phyloP scores from a whole-genome alignment of 2,888 invertebrate genomes.

The Brachyopa scutellaris region DNA sequence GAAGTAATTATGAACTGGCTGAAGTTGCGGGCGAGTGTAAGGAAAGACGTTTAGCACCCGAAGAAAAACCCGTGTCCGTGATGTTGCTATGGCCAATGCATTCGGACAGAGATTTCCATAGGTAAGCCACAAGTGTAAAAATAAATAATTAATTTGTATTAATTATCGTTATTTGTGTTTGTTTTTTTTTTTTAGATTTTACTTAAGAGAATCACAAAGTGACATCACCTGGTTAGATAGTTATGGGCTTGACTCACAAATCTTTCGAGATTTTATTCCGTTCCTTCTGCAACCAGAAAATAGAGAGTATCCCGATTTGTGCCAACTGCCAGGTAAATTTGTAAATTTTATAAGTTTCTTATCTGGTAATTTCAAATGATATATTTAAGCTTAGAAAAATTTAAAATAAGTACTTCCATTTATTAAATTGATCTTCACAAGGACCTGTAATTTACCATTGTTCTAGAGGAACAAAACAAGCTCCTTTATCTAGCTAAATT shows the following conservation, averaged over 20 bases:
- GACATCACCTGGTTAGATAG: conserved; percentile 94
- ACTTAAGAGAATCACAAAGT: conserved; percentile 92
- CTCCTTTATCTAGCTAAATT: no score
- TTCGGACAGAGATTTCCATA: conserved; percentile 80
- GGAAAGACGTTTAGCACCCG: conserved; percentile 91
- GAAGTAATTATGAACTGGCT: conserved; percentile 90
- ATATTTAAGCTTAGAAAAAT: no score
- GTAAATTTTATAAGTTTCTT: no score
- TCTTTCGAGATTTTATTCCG: conserved; percentile 94
- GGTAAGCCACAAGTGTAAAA: conserved; percentile 51
- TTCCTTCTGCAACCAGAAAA: conserved; percentile 96
- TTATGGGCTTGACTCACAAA: conserved; percentile 94
- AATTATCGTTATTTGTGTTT: no score
- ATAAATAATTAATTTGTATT: neutral
- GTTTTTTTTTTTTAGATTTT: conserved; percentile 86
- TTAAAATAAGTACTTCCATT: no score
- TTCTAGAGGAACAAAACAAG: no score
- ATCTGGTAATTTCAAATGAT: no score
- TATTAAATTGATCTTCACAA: no score
- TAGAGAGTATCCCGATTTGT: conserved; percentile 96
- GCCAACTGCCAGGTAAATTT: conserved; percentile 90
- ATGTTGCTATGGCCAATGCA: conserved; percentile 92
- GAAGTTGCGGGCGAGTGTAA: conserved; percentile 95
- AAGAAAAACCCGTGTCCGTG: conserved; percentile 91
- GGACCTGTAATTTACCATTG: no score